Conservation (phyloP, 2,113 vertebrate species). For the Dunckerocampus dactyliophorus region DNA sequence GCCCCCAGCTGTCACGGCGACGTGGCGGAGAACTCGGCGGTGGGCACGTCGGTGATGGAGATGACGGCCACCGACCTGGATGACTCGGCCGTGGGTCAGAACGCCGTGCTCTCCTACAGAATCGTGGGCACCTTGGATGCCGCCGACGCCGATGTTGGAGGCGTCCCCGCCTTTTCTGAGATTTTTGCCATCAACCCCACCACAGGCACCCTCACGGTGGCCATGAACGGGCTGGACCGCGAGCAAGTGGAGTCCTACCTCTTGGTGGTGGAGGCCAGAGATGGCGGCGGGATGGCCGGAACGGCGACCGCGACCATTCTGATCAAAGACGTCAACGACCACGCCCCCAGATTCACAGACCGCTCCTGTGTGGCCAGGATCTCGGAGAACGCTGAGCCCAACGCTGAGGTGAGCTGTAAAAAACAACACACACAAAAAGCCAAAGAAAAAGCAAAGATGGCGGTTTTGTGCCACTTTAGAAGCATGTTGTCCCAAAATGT, state of each 20-base stretch:
- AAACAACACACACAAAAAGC: not conserved
- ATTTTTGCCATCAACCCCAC: slow-evolving; percentile 78
- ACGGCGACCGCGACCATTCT: slow-evolving; percentile 81
- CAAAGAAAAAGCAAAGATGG: not conserved
- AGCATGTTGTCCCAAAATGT: no score
- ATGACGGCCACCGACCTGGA: slow-evolving; percentile 83
- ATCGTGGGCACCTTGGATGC: slow-evolving; percentile 72
- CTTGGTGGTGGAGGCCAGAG: slow-evolving; percentile 81
- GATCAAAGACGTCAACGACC: slow-evolving; percentile 81
- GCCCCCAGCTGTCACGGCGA: slow-evolving; percentile 78
- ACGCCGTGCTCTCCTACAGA: slow-evolving; percentile 80
- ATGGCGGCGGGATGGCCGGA: slow-evolving; percentile 81
- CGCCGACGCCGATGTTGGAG: slow-evolving; percentile 43
- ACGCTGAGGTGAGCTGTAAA: slow-evolving; percentile 66
- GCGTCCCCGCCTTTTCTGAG: slow-evolving; percentile 56
- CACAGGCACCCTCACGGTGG: slow-evolving; percentile 78
- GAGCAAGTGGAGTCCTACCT: slow-evolving; percentile 77
- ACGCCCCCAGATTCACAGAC: slow-evolving; percentile 76
- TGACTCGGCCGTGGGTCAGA: slow-evolving; percentile 81
- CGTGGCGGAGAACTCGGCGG: slow-evolving; percentile 78
- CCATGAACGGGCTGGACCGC: slow-evolving; percentile 73
- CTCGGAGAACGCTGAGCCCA: slow-evolving; percentile 74
- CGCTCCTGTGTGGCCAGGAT: slow-evolving; percentile 69
- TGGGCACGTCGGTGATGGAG: slow-evolving; percentile 80
- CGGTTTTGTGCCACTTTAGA: not conserved